Conservation (phyloP, 1,140 invertebrate genomes). For the Arion vulgaris region DNA sequence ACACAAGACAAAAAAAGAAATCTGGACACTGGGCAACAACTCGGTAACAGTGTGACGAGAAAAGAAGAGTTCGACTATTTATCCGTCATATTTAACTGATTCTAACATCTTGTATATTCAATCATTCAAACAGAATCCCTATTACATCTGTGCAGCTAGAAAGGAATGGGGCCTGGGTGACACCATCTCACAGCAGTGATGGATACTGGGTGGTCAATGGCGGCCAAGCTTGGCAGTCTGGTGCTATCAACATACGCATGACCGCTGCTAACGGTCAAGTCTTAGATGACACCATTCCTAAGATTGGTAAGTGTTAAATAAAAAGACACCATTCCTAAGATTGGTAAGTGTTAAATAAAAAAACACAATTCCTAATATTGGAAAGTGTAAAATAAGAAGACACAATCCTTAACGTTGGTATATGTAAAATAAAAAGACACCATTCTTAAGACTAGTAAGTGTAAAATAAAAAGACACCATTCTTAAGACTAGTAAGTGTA, state of each 20-base stretch:
- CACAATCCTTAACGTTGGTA: slow-evolving; percentile 47
- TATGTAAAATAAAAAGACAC: slow-evolving; percentile 7
- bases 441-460: too few species aligned
- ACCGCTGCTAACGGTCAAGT: slow-evolving; percentile 55
- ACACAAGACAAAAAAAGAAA: too few species aligned
- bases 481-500: too few species aligned
- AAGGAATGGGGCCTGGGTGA: slow-evolving; percentile 44
- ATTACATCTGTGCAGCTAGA: slow-evolving; percentile 49
- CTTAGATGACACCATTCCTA: slow-evolving; percentile 48
- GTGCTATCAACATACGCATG: slow-evolving; percentile 48
- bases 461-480: too few species aligned
- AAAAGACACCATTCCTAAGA: slow-evolving; percentile 45
- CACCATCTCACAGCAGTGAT: slow-evolving; percentile 49
- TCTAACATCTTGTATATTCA: too few species aligned
- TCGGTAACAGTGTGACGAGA: too few species aligned
- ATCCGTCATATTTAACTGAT: too few species aligned
- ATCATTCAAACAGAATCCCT: slow-evolving; percentile 58
- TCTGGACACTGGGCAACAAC: too few species aligned
- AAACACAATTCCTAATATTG: slow-evolving; percentile 48
- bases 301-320: slow-evolving; percentile 44
- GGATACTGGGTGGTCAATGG: slow-evolving; percentile 52
- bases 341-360: slow-evolving; percentile 43
- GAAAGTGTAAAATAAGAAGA: slow-evolving; percentile 46
- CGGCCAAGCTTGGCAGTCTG: slow-evolving; percentile 13
- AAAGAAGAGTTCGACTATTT: too few species aligned